Evolutionary conservation across 2,888 invertebrate species (phyloP), one percentile per base, ranked within the genome.

Genomic region (Isotomurus palustris): DNA sequence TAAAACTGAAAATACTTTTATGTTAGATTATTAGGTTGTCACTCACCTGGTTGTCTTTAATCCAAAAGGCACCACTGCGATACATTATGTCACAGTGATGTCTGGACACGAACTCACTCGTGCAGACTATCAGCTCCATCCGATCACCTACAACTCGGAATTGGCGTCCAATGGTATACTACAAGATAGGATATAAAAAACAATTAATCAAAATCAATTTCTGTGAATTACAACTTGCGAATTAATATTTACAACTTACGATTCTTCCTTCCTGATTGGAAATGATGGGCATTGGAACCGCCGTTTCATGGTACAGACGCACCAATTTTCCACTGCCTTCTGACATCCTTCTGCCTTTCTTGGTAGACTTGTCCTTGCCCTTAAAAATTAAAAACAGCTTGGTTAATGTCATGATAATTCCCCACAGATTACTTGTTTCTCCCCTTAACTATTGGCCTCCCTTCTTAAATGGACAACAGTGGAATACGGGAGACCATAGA

Each of bases 1-100:
- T 44, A 21, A 4, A 8, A 24, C 17, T 47, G 12, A 47, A 38
- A 5, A 38, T 4, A 38, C 38, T 17, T 17, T 14, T 10, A 32
- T 32, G 32, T 32, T 14, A 32, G 32, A 32, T 32, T 32, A 10
- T 32, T 10, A 10, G 14, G 8, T 32, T 32, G 21, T n/a, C 40
- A 28, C 53, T 53, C 48, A 64, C 64, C 43, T 50, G 45, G 19
- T 59, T 19, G 50, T 64, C 64, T 38, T 47, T 53, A 5, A 64
- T 53, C 61, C 59, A 59, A 24, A 44, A 59, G 1, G 55, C 61
- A 24, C 38, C 40, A 40, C 52, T 51, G 22, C 36, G 50, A n/a
- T 41, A 51, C 24, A 12, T 52, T 17, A 64, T 58, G 10, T 55
- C 49, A 22, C 56, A 54, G 32, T 64, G 64, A 10, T 40, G 21